phyloP scores from a whole-genome alignment of 2,797 vertebrate species.

The Ciconia nigra region DNA sequence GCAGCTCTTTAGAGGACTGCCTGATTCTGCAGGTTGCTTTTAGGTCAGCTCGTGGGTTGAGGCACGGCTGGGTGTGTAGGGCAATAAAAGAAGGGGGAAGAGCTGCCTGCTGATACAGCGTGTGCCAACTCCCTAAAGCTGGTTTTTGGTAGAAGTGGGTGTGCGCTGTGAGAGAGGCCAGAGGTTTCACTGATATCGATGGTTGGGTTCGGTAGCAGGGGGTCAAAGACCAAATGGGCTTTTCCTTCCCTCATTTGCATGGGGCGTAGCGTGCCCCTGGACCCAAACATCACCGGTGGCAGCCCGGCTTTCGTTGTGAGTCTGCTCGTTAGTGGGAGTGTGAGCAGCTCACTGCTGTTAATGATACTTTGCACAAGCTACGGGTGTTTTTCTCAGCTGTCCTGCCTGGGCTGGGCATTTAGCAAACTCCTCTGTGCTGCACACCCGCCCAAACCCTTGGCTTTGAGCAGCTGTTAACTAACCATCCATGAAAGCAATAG shows the following conservation, averaged over 20 bases:
- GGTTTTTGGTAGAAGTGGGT: not conserved
- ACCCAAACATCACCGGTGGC: not conserved
- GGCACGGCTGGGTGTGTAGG: not conserved
- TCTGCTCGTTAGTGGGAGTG: rapidly evolving
- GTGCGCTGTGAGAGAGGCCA: not conserved
- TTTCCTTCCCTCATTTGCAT: not conserved
- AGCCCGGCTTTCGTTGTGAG: not conserved
- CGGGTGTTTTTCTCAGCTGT: not conserved
- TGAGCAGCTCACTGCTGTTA: not conserved
- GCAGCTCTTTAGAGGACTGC: not conserved
- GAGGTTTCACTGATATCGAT: not conserved
- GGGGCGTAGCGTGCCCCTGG: rapidly evolving
- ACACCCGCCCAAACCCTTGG: not conserved
- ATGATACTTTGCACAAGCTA: not conserved
- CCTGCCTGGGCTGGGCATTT: not conserved
- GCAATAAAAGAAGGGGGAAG: not conserved
- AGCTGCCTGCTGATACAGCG: rapidly evolving
- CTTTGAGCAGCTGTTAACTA: not conserved
- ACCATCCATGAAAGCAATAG: not conserved
- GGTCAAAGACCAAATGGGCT: not conserved
- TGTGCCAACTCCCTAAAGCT: not conserved
- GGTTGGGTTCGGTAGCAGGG: not conserved
- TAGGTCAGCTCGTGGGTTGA: not conserved
- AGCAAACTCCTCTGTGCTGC: not conserved
- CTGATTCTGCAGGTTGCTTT: not conserved